These are phyloP conservation scores for Cygnus buccinator DNA, from an alignment of 2,113 vertebrate genomes.

Conservation along the genomic window DNA sequence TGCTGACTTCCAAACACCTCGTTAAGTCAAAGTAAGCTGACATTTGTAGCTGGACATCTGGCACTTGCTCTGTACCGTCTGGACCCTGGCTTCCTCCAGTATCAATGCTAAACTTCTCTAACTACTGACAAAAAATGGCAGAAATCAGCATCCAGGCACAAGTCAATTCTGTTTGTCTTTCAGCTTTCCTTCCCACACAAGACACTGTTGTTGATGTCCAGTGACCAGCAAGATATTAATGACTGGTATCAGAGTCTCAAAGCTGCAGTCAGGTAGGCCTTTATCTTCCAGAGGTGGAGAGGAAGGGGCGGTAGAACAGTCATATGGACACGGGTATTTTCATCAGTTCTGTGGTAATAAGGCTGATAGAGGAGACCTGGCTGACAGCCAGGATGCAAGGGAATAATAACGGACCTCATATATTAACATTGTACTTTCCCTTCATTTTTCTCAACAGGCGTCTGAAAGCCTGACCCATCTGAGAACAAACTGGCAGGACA, in stretches of 20 bases:
- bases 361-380: neutral
- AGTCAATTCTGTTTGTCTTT: constrained; percentile 22
- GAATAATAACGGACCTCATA: neutral
- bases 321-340: neutral
- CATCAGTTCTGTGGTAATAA: neutral
- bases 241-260: constrained; percentile 86
- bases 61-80: neutral
- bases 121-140: neutral
- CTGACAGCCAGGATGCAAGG: neutral
- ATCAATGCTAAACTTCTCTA: neutral
- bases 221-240: constrained; percentile 87
- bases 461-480: constrained; percentile 64
- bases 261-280: constrained; percentile 80
- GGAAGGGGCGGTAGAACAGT: neutral
- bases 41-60: neutral
- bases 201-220: constrained; percentile 92
- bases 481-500: neutral
- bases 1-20: neutral
- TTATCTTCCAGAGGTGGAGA: neutral
- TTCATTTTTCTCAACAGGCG: constrained; percentile 66
- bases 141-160: neutral
- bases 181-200: constrained; percentile 90
- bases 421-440: neutral
- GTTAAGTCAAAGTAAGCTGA: neutral
- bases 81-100: neutral